phyloP scores from a whole-genome alignment of 2,113 vertebrate genomes.

The Hyaena hyaena region DNA sequence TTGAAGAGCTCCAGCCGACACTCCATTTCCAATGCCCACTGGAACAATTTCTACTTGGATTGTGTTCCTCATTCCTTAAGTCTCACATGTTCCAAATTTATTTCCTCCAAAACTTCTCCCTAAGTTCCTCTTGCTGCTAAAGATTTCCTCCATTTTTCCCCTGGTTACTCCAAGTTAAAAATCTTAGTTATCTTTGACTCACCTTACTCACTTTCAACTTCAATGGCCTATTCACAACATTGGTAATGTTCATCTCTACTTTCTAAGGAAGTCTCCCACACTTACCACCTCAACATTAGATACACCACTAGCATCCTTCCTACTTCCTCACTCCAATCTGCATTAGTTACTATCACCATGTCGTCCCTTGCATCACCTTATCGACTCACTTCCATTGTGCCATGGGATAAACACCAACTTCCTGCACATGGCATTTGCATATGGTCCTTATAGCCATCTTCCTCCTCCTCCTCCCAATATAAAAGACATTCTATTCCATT shows the following conservation, averaged over 20 bases:
- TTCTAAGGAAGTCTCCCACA: background rate
- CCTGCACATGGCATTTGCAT: background rate
- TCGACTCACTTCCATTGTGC: background rate
- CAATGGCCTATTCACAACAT: background rate
- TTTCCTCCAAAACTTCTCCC: background rate
- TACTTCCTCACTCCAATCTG: background rate
- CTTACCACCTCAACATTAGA: background rate
- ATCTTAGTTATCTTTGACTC: background rate
- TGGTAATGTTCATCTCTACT: background rate
- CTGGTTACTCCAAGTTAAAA: background rate
- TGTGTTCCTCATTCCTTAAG: background rate
- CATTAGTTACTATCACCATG: background rate
- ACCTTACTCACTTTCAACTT: background rate
- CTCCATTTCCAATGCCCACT: background rate
- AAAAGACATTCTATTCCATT: background rate
- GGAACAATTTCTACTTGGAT: background rate
- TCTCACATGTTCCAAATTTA: background rate
- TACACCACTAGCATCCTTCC: background rate
- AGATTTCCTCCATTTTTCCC: background rate
- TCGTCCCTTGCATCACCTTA: background rate
- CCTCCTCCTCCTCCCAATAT: background rate
- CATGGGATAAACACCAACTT: background rate
- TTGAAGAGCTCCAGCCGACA: background rate
- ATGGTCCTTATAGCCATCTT: background rate
- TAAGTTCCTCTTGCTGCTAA: background rate